Base-by-base conservation (phyloP, 2,888 invertebrate genomes). In the Megastigmus dorsalis region DNA sequence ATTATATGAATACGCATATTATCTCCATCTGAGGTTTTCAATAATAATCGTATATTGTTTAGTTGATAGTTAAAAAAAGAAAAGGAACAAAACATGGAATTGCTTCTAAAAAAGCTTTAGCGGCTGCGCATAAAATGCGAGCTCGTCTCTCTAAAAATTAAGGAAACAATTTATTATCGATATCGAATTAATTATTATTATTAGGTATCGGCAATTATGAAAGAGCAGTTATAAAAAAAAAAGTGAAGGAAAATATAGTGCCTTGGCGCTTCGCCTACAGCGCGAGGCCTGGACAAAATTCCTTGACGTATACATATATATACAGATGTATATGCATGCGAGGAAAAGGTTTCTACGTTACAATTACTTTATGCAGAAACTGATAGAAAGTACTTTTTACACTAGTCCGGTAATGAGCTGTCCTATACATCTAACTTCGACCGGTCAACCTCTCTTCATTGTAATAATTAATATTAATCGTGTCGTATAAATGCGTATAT, bases 341-440 rank as follows among this genome's bases (percentile, higher is more conserved):
- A n/a, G n/a, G n/a, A n/a, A n/a, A n/a, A n/a, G n/a, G n/a, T n/a
- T n/a, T n/a, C n/a, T n/a, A n/a, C n/a, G n/a, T n/a, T 59, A 59
- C 10, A 6, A n/a, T 9, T 62, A 48, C 45, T 7, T 18, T 41
- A 41, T 15, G n/a, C 15, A 23, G n/a, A 18, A 30, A 54, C 20
- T 15, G 30, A 52, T 18, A 28, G 23, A 45, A 60, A 43, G 9
- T 54, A 57, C 50, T 52, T 55, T n/a, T 79, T 84, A 84, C 82
- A 84, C 85, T 85, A 85, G 85, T 84, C 85, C 82, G 85, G 85
- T 85, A 85, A 77, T 85, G 85, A 85, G 82, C 84, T 83, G 81
- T 84, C 84, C 84, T 85, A 60, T 38, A 52, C 33, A 41, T 30
- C 60, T 59, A 69, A 69, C 52, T 63, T 20, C 26, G 36, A 55